phyloP scores from a whole-genome alignment of 2,888 invertebrate genomes.

The Cheilosia grossa region DNA sequence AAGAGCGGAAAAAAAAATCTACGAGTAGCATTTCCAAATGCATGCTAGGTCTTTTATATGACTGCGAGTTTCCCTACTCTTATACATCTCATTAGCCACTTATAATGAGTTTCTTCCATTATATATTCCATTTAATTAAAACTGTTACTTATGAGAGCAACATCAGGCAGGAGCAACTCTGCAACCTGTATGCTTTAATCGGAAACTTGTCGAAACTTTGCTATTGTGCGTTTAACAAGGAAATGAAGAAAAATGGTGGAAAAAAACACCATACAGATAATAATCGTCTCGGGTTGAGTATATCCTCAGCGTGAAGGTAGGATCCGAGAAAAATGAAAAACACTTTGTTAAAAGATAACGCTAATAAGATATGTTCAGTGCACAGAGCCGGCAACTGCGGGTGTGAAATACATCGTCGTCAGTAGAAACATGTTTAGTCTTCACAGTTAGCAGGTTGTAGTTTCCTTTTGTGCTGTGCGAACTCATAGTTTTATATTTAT shows the following conservation, averaged over 20 bases:
- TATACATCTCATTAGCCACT: conserved; percentile 39
- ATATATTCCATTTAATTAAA: conserved; percentile 60
- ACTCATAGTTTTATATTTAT: background rate
- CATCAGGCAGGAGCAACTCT: background rate
- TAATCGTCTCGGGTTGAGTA: conserved; percentile 34
- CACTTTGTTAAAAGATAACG: background rate
- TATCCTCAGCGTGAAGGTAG: conserved; percentile 27
- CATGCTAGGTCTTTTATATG: conserved; percentile 66
- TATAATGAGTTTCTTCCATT: conserved; percentile 51
- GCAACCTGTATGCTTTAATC: conserved; percentile 61
- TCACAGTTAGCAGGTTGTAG: background rate
- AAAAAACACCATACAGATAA: conserved; percentile 3
- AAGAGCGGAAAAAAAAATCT: conserved; percentile 33
- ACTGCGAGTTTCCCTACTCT: conserved; percentile 49
- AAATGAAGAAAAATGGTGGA: conserved; percentile 59
- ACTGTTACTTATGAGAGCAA: conserved; percentile 61
- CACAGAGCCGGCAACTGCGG: background rate
- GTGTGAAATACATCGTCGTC: conserved; percentile 25
- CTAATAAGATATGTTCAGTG: background rate
- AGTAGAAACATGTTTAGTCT: conserved; percentile 28
- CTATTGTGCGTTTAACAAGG: conserved; percentile 60
- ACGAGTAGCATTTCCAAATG: conserved; percentile 45
- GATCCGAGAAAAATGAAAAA: background rate
- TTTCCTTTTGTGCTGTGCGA: conserved; percentile 1
- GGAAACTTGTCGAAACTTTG: conserved; percentile 57